Evolutionary conservation across 2,797 vertebrate genomes (phyloP), one percentile per base, ranked within the genome.

Genomic region (Neosilurus mollespiculum): DNA sequence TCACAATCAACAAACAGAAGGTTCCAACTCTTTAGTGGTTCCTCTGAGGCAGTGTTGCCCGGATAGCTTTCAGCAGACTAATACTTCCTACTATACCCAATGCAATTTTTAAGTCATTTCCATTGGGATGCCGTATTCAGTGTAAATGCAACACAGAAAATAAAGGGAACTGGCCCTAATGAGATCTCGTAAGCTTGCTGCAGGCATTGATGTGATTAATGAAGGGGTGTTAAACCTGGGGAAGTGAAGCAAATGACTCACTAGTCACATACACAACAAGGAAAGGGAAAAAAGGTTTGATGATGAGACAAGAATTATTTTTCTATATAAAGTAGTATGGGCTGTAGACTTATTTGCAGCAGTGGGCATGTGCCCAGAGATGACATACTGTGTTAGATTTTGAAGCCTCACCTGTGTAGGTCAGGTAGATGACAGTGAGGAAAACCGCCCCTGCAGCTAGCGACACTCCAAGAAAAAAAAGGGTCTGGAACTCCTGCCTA

Each of bases 391-490:
- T 12, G 43, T 53, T 65, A 53, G 11, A 65, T 65, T 65, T 65
- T 26, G 56, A 53, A 22, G 20, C 89, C 91, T 89, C 89, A 99
- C 98, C 98, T 95, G 98, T 99, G 81, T 99, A 99, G 2, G 98
- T 99, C 91, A 99, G 94, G 93, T 99, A 99, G 90, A 99, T 98
- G 87, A 99, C 98, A 0, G 97, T 97, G 88, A 99, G 95, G 91
- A 99, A 99, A 87, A 99, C 98, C 75, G 93, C 91, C 34, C 97
- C 97, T 14, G 98, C 98, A 85, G 97, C 97, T 43, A 99, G 92
- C 10, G 98, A 99, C 54, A 99, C 97, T 2, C 97, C 98, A 84
- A 99, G 94, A 92, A 99, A 98, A 94, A 99, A 99, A 34, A 99
- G 94, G 0, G 97, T 99, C 94, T 99, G 98, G 91, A 99, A 99